Conservation (phyloP, 2,113 vertebrate species). For the Lichenostomus cassidix region DNA sequence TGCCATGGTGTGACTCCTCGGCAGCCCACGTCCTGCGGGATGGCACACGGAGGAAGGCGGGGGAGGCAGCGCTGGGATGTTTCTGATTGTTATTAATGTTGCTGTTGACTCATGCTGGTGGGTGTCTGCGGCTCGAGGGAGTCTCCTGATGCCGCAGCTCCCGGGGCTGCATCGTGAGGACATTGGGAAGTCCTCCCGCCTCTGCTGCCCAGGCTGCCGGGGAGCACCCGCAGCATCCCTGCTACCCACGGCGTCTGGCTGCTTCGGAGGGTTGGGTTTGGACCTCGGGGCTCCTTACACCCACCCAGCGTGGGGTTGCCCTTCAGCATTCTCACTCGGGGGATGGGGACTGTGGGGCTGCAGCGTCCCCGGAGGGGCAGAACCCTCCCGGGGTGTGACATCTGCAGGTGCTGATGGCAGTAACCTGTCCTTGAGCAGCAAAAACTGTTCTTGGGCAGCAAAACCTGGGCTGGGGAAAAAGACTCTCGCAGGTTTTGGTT, state of each 20-base stretch:
- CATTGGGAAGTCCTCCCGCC: background rate
- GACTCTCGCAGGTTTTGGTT: background rate
- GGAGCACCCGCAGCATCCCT: background rate
- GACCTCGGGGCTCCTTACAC: background rate
- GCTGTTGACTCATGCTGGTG: constrained; percentile 29
- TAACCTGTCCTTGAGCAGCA: background rate
- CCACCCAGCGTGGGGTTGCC: background rate
- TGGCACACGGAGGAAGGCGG: background rate
- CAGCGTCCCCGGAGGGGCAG: background rate
- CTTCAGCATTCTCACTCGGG: background rate
- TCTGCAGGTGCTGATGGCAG: background rate
- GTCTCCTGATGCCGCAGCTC: constrained; percentile 15
- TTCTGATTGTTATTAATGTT: background rate
- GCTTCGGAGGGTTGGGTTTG: background rate
- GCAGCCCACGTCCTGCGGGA: background rate
- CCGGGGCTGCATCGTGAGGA: background rate
- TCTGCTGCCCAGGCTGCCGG: background rate
- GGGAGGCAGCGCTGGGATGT: background rate
- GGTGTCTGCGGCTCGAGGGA: background rate
- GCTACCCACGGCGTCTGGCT: background rate
- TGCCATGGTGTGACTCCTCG: rapidly evolving
- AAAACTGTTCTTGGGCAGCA: background rate
- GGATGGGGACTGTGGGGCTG: background rate
- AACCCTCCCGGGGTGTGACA: background rate
- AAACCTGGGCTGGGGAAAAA: background rate